Evolutionary conservation across 2,888 invertebrate genomes (phyloP).

Genomic region (Ashinkailepas kermadecensis): DNA sequence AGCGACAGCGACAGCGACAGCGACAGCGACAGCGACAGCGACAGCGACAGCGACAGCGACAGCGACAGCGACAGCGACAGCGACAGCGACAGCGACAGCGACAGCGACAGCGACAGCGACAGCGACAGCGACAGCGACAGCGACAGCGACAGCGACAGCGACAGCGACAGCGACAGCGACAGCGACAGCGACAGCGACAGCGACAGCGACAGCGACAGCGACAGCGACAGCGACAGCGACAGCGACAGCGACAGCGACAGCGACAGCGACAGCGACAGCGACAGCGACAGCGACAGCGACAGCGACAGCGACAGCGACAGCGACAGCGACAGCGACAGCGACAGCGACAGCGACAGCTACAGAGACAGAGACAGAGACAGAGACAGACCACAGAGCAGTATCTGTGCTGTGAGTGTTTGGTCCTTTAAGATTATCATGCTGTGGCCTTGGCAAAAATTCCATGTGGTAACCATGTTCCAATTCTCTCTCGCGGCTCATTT

Average conservation of each 20-base stretch:
- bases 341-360: too few relatives aligned
- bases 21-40: neutral
- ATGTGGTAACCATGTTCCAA: too few relatives aligned
- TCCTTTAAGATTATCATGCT: too few relatives aligned
- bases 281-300: too few relatives aligned
- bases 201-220: neutral
- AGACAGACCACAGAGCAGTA: too few relatives aligned
- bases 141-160: neutral
- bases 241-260: neutral
- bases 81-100: neutral
- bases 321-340: too few relatives aligned
- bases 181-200: conserved; percentile 6
- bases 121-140: neutral
- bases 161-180: conserved; percentile 2
- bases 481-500: too few relatives aligned
- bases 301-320: too few relatives aligned
- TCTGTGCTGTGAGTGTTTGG: too few relatives aligned
- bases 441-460: too few relatives aligned
- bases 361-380: too few relatives aligned
- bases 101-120: neutral
- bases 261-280: too few relatives aligned
- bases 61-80: neutral
- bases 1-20: neutral
- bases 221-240: neutral
- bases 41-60: neutral